Evolutionary conservation across 2,113 vertebrate genomes (phyloP).

Genomic region (Noturus placidus): DNA sequence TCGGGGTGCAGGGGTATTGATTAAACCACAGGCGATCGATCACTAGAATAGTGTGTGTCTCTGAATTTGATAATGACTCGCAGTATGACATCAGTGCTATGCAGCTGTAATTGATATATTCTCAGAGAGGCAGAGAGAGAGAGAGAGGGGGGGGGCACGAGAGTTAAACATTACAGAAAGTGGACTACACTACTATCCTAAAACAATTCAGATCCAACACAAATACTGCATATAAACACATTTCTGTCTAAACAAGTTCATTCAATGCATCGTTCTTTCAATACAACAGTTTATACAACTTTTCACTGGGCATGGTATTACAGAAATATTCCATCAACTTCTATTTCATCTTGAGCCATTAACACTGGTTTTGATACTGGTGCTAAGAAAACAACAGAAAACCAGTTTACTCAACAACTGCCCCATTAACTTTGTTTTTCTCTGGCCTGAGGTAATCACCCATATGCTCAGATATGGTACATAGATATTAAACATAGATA

Average conservation of each 20-base stretch:
- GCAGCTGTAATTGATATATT: conserved; percentile 77
- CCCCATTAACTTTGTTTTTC: background rate
- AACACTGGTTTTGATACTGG: background rate
- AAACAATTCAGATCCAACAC: background rate
- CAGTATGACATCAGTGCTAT: conserved; percentile 73
- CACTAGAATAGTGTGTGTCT: conserved; percentile 73
- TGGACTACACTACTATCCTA: background rate
- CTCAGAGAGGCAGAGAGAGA: conserved; percentile 45
- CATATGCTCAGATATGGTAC: background rate
- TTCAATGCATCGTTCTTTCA: background rate
- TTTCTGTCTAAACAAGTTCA: background rate
- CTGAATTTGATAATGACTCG: conserved; percentile 82
- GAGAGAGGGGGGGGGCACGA: background rate
- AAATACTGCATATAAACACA: background rate
- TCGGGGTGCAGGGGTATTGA: conserved; percentile 73
- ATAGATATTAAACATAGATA: background rate
- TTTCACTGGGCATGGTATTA: background rate
- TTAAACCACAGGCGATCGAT: conserved; percentile 78
- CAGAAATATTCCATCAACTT: background rate
- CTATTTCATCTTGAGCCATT: background rate
- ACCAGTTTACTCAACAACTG: background rate
- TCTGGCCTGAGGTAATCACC: background rate
- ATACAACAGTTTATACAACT: background rate
- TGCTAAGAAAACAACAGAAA: background rate
- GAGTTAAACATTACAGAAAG: conserved; percentile 22